Evolutionary conservation across 2,888 invertebrate species (phyloP).

Genomic region (Drosophila longiperda): DNA sequence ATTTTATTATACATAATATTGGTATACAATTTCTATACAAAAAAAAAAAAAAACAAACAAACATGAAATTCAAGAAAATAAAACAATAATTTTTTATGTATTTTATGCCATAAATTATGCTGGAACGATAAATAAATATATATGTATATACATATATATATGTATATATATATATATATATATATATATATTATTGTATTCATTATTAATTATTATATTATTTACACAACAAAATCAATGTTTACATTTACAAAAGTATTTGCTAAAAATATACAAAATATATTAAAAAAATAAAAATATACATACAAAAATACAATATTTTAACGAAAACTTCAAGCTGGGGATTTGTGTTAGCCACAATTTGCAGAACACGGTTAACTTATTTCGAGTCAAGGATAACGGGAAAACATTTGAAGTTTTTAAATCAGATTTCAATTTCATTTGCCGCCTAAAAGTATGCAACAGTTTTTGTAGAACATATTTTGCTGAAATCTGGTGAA

Average conservation of each 20-base stretch:
- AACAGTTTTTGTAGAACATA: neutral
- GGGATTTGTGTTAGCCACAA: neutral
- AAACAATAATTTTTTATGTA: constrained; percentile 62
- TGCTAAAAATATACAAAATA: constrained; percentile 53
- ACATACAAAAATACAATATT: constrained; percentile 36
- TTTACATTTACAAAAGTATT: constrained; percentile 77
- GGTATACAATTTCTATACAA: constrained; percentile 37
- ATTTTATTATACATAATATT: constrained; percentile 68
- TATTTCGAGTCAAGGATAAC: neutral
- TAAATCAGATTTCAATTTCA: neutral
- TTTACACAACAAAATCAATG: constrained; percentile 65
- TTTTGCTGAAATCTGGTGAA: neutral
- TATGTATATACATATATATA: constrained; percentile 31
- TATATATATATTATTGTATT: constrained; percentile 42
- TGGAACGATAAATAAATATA: constrained; percentile 68
- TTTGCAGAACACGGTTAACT: neutral
- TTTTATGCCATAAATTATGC: constrained; percentile 77
- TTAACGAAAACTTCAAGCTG: neutral
- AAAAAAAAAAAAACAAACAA: constrained; percentile 9
- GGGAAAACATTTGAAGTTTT: neutral
- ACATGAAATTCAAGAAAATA: constrained; percentile 18
- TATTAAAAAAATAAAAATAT: constrained; percentile 34
- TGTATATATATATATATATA: constrained; percentile 39
- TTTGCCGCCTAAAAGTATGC: constrained; percentile 29
- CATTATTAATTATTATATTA: constrained; percentile 65